Base-by-base conservation (phyloP, 2,797 vertebrate species). In the Coregonus sp. region DNA sequence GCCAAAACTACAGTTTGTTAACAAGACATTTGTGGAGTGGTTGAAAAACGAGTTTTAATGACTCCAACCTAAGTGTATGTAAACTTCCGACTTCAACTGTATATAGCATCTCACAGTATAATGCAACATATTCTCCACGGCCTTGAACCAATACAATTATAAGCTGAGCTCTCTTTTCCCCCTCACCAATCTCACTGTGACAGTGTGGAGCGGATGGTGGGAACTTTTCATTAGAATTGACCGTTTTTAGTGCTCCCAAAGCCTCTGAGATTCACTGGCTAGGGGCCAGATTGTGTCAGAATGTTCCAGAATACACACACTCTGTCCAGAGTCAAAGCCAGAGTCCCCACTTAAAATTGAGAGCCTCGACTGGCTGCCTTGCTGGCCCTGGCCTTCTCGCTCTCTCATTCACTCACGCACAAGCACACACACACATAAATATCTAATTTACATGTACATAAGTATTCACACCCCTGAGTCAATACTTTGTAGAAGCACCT, bases 161-260 rank as follows among this genome's bases (percentile, higher is more conserved):
- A 20, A 66, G 40, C 7, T 6, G 1, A 54, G 65, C 31, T 18
- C 80, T 69, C 75, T 69, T 87, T 50, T 87, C 87, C 80, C 83
- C 78, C 79, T 31, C 75, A 70, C 56, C 75, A 54, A 72, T 82
- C 74, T 72, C 9, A 47, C 50, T 50, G 79, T 82, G 74, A 77
- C 74, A 15, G 14, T 76, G 59, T 0, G 82, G 73, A 78, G 76
- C 78, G 76, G 79, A 77, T 73, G 35, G 7, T 5, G 4, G 65
- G 25, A n/a, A 37, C 31, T 67, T 89, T 84, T 87, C 59, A 84
- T 87, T 77, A 75, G 83, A 75, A 83, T 84, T 77, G 75, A 77
- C 56, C 31, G 18, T 75, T 75, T 31, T 75, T 69, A 40, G 15
- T 70, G 16, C 66, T 67, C 78, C 70, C 74, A 52, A 74, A 72